Conservation (phyloP, 2,888 invertebrate species). For the Deilephila porcellus region DNA sequence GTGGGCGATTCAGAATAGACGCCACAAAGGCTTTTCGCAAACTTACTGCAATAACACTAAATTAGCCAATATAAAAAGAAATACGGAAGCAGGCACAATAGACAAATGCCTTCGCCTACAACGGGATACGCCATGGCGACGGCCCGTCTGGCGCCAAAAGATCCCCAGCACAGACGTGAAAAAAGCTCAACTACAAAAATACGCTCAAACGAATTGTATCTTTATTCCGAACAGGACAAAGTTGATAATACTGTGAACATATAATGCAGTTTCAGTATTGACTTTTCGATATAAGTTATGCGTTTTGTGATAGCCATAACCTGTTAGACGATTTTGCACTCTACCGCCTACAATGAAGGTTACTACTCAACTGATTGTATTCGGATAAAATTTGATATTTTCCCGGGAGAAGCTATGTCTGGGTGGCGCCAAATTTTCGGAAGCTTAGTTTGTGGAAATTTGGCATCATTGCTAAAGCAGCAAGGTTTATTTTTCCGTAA, state of each 20-base stretch:
- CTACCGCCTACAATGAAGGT: background rate
- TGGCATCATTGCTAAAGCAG: background rate
- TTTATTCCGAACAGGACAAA: rapidly evolving
- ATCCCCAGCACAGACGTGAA: conserved; percentile 48
- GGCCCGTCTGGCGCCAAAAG: conserved; percentile 72
- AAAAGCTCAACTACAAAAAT: conserved; percentile 44
- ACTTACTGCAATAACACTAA: conserved; percentile 69
- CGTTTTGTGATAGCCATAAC: conserved; percentile 40
- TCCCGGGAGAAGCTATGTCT: conserved; percentile 54
- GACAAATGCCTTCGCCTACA: conserved; percentile 60
- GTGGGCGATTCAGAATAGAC: conserved; percentile 43
- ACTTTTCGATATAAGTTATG: conserved; percentile 54
- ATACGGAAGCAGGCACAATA: conserved; percentile 69
- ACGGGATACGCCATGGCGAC: conserved; percentile 67
- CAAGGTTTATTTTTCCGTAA: conserved; percentile 16
- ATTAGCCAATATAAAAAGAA: conserved; percentile 69
- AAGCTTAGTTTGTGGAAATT: conserved; percentile 32
- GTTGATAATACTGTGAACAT: conserved; percentile 34
- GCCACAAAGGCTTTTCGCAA: conserved; percentile 55
- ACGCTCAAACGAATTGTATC: background rate
- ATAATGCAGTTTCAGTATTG: conserved; percentile 51
- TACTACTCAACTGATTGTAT: background rate
- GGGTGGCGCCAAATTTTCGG: conserved; percentile 53
- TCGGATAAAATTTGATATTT: conserved; percentile 29
- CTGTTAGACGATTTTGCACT: conserved; percentile 34